Evolutionary conservation across 2,113 vertebrate genomes (phyloP).

Genomic region (Progne subis): DNA sequence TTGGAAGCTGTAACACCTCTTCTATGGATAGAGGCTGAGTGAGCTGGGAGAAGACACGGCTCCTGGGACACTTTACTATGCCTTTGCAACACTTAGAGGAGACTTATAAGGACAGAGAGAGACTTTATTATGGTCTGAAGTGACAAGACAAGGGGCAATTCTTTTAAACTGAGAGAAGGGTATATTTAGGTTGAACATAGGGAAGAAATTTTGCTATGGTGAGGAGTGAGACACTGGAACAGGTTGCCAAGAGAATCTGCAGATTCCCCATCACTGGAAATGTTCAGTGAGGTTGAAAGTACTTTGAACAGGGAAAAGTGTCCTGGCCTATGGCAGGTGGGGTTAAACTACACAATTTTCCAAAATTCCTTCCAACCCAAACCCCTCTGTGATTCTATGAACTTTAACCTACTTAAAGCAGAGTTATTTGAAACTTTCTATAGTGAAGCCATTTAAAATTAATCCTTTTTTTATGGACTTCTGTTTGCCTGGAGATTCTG

Average conservation of each 20-base stretch:
- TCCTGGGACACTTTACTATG: not conserved
- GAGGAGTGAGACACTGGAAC: no score
- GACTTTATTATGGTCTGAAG: not conserved
- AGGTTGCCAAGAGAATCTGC: accelerated
- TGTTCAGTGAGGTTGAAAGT: not conserved
- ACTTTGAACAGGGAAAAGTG: not conserved
- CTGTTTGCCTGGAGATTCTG: not conserved
- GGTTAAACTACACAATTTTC: not conserved
- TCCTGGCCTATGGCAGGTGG: accelerated
- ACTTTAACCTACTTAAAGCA: not conserved
- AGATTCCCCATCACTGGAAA: accelerated
- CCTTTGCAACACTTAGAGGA: not conserved
- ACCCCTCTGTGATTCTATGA: not conserved
- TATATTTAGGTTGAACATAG: not conserved
- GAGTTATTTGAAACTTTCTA: not conserved
- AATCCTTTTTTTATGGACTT: not conserved
- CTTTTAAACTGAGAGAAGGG: not conserved
- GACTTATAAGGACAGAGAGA: no score
- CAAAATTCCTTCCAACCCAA: not conserved
- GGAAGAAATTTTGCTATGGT: not conserved
- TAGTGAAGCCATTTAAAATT: not conserved
- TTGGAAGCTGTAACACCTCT: not conserved
- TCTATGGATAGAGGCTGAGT: not conserved
- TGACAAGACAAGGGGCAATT: not conserved
- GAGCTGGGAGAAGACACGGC: not conserved